Evolutionary conservation across 2,797 vertebrate genomes (phyloP), one percentile per base, ranked within the genome.

Genomic region (Tauraco hartlaubi): DNA sequence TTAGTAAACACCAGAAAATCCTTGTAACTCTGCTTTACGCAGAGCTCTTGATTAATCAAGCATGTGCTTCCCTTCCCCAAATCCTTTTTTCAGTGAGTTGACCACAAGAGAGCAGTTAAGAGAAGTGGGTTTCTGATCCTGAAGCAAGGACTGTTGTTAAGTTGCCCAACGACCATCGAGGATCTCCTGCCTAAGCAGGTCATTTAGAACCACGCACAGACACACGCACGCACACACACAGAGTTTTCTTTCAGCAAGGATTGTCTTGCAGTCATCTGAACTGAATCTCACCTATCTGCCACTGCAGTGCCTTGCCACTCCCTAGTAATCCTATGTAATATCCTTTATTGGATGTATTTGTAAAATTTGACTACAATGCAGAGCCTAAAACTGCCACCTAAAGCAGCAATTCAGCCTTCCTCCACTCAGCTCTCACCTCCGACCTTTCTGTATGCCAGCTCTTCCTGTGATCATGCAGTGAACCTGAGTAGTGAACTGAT

Each of bases 371-470:
- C 76, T 94, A 84, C 1, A 9, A 59, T n/a, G 79, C 93, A 88
- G 88, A 90, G 85, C 55, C 77, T 81, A 48, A 35, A 90, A 85
- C 67, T 93, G 90, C 85, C 85, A 93, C 93, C 67, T 41, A 86
- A 94, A 84, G 80, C 80, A 92, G 92, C 74, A 87, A 78, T 63
- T 93, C 88, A 94, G 93, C 88, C 71, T 92, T 90, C 87, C 90
- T 94, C 88, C 73, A 8, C 85, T 86, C 90, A 88, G 85, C 85
- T 94, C 92, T 93, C 92, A 54, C 82, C 93, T 96, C 93, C 90
- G 64, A 69, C 90, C 90, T 88, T 96, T 94, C 94, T 91, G 90
- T 85, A 92, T 64, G 94, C 91, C 95, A 97, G 90, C 95, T 84
- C 85, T 93, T 92, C 74, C 93, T 88, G 88, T 54, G 94, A 55